Evolutionary conservation across 2,797 vertebrate species (phyloP), one percentile per base, ranked within the genome.

Genomic region (Sebastes vulpes): DNA sequence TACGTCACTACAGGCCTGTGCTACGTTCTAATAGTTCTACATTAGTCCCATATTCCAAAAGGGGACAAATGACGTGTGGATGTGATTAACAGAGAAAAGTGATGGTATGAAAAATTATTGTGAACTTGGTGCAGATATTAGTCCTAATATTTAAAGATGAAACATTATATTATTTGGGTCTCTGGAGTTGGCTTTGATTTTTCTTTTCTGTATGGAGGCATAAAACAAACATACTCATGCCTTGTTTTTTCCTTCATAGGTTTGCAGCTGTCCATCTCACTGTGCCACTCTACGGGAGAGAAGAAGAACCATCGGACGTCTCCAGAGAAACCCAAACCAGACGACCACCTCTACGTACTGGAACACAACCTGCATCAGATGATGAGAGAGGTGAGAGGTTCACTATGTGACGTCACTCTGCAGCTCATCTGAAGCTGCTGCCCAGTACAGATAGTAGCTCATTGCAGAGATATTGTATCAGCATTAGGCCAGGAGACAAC

Each of bases 311-410:
- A 96, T 1, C 97, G 96, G 50, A 66, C 90, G 2, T 95, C 97
- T 82, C 95, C 97, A 11, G 98, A 99, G 67, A 98, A 97, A 88
- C 95, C 95, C 65, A 97, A 96, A 86, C 94, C 97, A 2, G 99
- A 99, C 18, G 98, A 99, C 85, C 98, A 99, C 84, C 97, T 99
- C 1, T 99, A 99, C 29, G 98, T 99, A 10, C 93, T 99, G 4
- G 99, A 99, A 77, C 99, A 99, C 88, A 99, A 99, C 77, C 94
- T 99, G 65, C 98, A 99, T 88, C 98, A 99, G 4, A 96, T 99
- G 88, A 99, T 99, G 81, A 96, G 99, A 97, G 99, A 99, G 97
- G 98, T 99, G 94, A 86, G 72, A 26, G 6, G 1, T 48, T 48
- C 18, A 48, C 50, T 20, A 14, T 9, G 0, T 18, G 38, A 53